Conservation (phyloP, 2,113 vertebrate species). For the Kryptolebias marmoratus region DNA sequence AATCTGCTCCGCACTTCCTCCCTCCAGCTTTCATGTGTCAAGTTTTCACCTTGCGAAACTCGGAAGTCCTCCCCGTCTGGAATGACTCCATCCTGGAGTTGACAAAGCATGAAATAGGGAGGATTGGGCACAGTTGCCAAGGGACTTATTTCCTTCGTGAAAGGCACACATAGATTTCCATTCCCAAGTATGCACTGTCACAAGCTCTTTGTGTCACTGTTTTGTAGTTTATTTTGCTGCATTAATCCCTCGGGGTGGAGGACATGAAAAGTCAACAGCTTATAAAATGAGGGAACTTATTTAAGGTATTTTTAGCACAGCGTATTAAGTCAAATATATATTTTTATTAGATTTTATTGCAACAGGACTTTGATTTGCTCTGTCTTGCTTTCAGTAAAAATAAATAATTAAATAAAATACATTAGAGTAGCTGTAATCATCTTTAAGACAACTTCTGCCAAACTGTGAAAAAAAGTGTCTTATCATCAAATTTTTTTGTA, state of each 20-base stretch:
- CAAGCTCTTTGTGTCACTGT: constrained; percentile 59
- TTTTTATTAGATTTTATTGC: neutral
- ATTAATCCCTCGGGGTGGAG: constrained; percentile 46
- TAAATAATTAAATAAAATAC: too few relatives aligned
- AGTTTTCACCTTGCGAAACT: constrained; percentile 37
- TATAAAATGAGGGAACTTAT: constrained; percentile 31
- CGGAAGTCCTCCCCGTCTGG: constrained; percentile 38
- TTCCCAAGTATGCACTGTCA: constrained; percentile 60
- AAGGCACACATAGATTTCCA: constrained; percentile 49
- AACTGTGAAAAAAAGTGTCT: too few relatives aligned
- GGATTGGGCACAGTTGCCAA: constrained; percentile 39
- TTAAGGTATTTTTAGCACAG: neutral
- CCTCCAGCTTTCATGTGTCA: constrained; percentile 46
- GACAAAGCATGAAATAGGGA: constrained; percentile 78
- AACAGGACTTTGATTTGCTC: neutral
- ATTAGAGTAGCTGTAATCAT: too few relatives aligned
- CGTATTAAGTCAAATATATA: constrained; percentile 1
- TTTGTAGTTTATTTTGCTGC: constrained; percentile 56
- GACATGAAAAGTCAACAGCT: constrained; percentile 53
- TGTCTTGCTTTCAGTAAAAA: neutral
- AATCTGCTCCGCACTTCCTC: constrained; percentile 31
- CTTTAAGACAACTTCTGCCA: too few relatives aligned
- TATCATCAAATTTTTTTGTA: too few relatives aligned
- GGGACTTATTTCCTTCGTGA: constrained; percentile 52
- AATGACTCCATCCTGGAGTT: constrained; percentile 70